phyloP scores from a whole-genome alignment of 2,888 invertebrate genomes.

The Microctonus brassicae region DNA sequence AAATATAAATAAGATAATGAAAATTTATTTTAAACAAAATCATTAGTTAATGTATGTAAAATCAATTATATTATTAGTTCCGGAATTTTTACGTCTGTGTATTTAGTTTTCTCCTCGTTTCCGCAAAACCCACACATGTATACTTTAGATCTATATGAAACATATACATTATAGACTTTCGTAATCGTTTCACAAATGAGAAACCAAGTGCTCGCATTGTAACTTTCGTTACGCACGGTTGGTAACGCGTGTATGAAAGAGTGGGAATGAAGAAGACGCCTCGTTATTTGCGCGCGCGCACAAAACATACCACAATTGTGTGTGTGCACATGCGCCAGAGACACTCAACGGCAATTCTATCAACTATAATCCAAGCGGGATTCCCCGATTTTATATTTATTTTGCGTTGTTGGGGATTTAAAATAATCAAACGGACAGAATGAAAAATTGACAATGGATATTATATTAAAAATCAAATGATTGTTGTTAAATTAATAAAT shows the following conservation, averaged over 20 bases:
- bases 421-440: no score
- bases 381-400: not conserved
- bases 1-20: not conserved
- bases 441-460: no score
- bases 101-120: slow-evolving; percentile 15
- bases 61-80: not conserved
- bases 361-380: not conserved
- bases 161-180: slow-evolving; percentile 27
- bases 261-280: not conserved
- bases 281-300: no score
- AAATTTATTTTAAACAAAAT: not conserved
- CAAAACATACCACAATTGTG: no score
- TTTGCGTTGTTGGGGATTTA: not conserved
- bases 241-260: not conserved
- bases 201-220: slow-evolving; percentile 29
- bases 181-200: slow-evolving; percentile 32
- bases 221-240: slow-evolving; percentile 37
- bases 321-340: not conserved
- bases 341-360: not conserved
- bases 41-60: not conserved
- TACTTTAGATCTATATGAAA: no score
- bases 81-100: not conserved
- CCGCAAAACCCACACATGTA: not conserved
- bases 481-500: no score
- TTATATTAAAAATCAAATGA: no score